Percentiles rank a stretch among this genome's conserved stretches.
These are phyloP conservation scores for Cloeon dipterum DNA, from an alignment of 2,888 invertebrate genomes.

Conservation along the genomic window DNA sequence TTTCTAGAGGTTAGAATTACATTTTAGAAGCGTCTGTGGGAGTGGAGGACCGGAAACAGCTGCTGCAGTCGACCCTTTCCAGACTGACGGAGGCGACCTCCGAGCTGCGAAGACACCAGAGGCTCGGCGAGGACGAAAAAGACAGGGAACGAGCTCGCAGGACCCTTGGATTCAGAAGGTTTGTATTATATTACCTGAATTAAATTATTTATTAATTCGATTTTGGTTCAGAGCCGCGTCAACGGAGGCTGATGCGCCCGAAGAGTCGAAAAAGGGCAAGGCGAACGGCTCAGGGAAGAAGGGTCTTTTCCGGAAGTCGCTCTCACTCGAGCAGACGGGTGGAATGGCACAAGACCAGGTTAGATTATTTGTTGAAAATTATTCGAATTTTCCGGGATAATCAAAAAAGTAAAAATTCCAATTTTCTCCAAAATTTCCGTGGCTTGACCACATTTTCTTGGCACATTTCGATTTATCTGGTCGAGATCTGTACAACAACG, in stretches of 20 bases:
- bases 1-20: no score
- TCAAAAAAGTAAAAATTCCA: no score
- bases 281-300: constrained; percentile 15
- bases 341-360: constrained; percentile 16
- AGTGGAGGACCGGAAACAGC: constrained; percentile 6
- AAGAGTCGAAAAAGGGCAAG: constrained; percentile 9
- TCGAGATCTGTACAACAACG: no score
- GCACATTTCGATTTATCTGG: no score
- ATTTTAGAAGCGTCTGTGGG: constrained; percentile 4
- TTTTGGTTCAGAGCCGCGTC: constrained; percentile 25
- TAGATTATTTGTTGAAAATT: no score
- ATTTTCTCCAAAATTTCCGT: no score
- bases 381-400: no score
- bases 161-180: constrained; percentile 18
- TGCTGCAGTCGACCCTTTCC: constrained; percentile 23
- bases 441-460: no score
- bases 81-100: constrained; percentile 47
- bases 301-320: constrained; percentile 40
- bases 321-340: constrained; percentile 43
- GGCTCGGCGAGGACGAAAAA: constrained; percentile 26
- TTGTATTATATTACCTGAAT: constrained; percentile 5
- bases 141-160: constrained; percentile 15
- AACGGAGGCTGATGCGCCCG: constrained; percentile 30
- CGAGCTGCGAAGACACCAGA: constrained; percentile 41
- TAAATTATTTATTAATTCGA: constrained; percentile 3